Conservation (phyloP, 2,888 invertebrate genomes). For the Asteroscopus sphinx region DNA sequence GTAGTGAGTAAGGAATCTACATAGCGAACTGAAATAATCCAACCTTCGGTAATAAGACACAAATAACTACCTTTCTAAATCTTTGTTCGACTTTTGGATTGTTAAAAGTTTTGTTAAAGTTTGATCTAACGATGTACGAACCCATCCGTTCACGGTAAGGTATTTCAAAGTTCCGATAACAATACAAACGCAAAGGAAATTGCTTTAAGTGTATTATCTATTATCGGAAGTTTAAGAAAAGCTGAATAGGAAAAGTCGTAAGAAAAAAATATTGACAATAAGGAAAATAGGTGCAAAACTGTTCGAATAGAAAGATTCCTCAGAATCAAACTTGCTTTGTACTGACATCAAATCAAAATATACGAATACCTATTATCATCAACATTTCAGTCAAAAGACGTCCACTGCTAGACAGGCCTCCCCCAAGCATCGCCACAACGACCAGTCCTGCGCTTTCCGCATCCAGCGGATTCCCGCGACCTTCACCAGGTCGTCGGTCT, state of each 20-base stretch:
- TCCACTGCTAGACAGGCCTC: no score
- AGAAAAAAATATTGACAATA: no score
- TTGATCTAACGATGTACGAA: slow-evolving; percentile 30
- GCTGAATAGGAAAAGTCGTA: not conserved
- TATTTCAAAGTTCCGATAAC: slow-evolving; percentile 37
- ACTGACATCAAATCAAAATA: no score
- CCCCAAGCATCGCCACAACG: no score
- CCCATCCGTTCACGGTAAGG: slow-evolving; percentile 28
- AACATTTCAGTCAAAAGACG: no score
- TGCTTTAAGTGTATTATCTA: slow-evolving; percentile 13
- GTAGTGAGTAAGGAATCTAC: not conserved
- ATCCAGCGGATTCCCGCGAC: no score
- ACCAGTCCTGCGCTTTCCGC: no score
- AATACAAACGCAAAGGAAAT: slow-evolving; percentile 27
- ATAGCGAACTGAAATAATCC: not conserved
- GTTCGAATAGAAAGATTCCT: no score
- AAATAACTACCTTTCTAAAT: slow-evolving; percentile 8
- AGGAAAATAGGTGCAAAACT: no score
- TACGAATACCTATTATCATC: no score
- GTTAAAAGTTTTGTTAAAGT: slow-evolving; percentile 44
- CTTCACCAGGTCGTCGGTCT: no score
- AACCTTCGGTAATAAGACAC: not conserved
- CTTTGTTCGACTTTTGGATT: slow-evolving; percentile 33
- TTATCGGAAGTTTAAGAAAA: slow-evolving; percentile 1
- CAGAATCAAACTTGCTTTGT: no score